These are phyloP conservation scores for Pseudomyrmex concolor DNA, from an alignment of 1,140 invertebrate species.

Conservation along the genomic window DNA sequence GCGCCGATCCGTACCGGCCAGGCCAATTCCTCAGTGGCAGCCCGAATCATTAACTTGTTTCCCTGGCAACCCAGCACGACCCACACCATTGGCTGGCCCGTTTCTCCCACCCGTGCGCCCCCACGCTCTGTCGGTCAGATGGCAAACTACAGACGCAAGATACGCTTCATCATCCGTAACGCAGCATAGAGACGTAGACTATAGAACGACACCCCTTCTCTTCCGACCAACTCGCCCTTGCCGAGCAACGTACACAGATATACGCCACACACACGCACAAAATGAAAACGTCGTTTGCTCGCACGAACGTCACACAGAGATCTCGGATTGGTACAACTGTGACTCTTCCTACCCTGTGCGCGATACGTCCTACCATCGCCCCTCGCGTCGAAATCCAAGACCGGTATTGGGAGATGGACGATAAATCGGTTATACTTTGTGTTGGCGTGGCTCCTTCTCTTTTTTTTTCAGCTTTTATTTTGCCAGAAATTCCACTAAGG, in stretches of 20 bases:
- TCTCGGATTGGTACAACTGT: slow-evolving; percentile 70
- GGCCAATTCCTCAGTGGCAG: slow-evolving; percentile 83
- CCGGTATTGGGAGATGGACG: slow-evolving; percentile 68
- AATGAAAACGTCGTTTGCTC: too few species aligned
- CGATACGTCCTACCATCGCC: slow-evolving; percentile 65
- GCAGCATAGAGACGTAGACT: slow-evolving; percentile 43
- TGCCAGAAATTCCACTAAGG: neutral
- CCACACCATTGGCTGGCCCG: slow-evolving; percentile 80
- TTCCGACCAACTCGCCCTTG: neutral
- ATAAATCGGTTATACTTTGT: slow-evolving; percentile 62
- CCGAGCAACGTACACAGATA: neutral
- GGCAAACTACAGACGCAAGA: slow-evolving; percentile 63
- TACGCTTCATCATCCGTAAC: slow-evolving; percentile 53
- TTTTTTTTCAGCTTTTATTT: neutral
- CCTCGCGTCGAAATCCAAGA: slow-evolving; percentile 68
- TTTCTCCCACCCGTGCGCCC: slow-evolving; percentile 68
- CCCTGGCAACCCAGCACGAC: slow-evolving; percentile 82
- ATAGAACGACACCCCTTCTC: slow-evolving; percentile 45
- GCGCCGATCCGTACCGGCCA: slow-evolving; percentile 51
- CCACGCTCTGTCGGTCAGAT: slow-evolving; percentile 66
- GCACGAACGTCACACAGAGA: slow-evolving; percentile 47
- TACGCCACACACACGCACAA: neutral
- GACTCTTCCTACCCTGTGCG: slow-evolving; percentile 71
- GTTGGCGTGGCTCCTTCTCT: slow-evolving; percentile 1
- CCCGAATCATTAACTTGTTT: slow-evolving; percentile 85